Base-by-base conservation (phyloP, 2,797 vertebrate species). In the Neosilurus mollespiculum region DNA sequence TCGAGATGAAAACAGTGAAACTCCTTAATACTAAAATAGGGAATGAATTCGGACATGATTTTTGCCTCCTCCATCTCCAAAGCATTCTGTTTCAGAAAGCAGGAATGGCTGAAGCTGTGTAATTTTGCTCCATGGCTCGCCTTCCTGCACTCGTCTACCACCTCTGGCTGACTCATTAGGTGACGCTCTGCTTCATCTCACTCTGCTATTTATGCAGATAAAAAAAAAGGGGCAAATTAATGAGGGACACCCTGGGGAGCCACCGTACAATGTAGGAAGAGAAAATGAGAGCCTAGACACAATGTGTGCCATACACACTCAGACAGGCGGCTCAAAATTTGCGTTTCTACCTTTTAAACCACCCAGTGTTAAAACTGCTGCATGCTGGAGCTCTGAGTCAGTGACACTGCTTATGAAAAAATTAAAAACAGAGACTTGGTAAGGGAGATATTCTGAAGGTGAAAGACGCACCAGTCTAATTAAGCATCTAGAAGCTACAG, bases 201-300 rank as follows among this genome's bases (percentile, higher is more conserved):
- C 67, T 85, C 89, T 91, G 91, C 88, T 91, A 90, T 92, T 92
- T 90, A 89, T 90, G 88, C 84, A 90, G 90, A 93, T 91, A 91
- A 85, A 91, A 83, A 84, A 83, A 65, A 84, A 83, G 53, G 61
- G 78, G 87, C 88, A 90, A 85, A 89, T 89, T 87, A 89, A 87
- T 87, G 87, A 71, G 78, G 58, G 79, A 59, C 59, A 84, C 90
- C 87, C 85, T 84, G 0, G 14, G 37, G 88, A 86, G 77, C 77
- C 83, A 81, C 80, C 56, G 37, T 76, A 67, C 71, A 84, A 78
- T 24, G 72, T 26, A 56, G 53, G 69, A 84, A 79, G 72, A 83
- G 81, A 86, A 87, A 88, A 87, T 87, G 71, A 84, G 81, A 86
- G 86, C 61, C 87, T 86, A 59, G 82, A 84, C 62, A 86, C 86